Percentiles rank a stretch among this genome's conserved stretches.
These are phyloP conservation scores for Gobius niger DNA, from an alignment of 2,113 vertebrate genomes.

Conservation along the genomic window DNA sequence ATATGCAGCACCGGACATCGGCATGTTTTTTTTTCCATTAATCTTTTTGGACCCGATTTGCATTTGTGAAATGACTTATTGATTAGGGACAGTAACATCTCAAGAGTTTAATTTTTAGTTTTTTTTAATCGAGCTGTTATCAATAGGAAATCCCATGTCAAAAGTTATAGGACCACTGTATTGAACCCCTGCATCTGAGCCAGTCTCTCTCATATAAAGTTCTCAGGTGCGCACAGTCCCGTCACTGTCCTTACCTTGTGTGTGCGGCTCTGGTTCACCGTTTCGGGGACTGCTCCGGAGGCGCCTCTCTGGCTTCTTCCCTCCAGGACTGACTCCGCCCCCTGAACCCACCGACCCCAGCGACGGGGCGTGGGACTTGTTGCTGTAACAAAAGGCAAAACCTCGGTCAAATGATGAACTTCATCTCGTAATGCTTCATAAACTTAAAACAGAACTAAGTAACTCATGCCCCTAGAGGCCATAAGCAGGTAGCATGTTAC, in stretches of 20 bases:
- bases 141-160: too few species aligned
- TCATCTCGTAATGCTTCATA: background rate
- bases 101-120: too few species aligned
- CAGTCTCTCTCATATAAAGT: constrained; percentile 1
- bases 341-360: constrained; percentile 78
- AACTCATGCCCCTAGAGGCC: too few species aligned
- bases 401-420: background rate
- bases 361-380: constrained; percentile 66
- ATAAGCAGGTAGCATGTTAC: too few species aligned
- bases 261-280: constrained; percentile 82
- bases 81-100: too few species aligned
- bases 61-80: background rate
- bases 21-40: too few species aligned
- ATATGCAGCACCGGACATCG: background rate
- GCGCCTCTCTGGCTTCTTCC: constrained; percentile 86
- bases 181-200: background rate
- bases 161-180: too few species aligned
- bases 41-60: background rate
- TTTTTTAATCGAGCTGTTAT: too few species aligned
- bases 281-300: constrained; percentile 89
- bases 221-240: background rate
- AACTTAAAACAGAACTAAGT: too few species aligned
- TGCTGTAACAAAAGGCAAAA: constrained; percentile 40
- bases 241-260: constrained; percentile 57
- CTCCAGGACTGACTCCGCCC: constrained; percentile 71